Evolutionary conservation across 1,140 invertebrate genomes (phyloP).

Genomic region (Euwallacea fornicatus): DNA sequence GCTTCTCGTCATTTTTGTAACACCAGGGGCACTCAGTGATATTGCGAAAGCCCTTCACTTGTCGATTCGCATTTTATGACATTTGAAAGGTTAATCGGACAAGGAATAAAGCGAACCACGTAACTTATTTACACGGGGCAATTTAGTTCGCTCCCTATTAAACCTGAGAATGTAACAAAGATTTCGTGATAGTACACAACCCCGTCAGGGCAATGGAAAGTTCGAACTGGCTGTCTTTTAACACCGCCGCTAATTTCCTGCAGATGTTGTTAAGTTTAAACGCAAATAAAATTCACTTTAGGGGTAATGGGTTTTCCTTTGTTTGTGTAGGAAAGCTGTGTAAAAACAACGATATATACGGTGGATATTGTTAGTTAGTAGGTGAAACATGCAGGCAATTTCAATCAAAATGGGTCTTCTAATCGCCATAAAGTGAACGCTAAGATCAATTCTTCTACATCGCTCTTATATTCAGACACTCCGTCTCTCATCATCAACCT

Average conservation of each 20-base stretch:
- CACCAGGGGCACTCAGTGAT: neutral
- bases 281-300: slow-evolving; percentile 3
- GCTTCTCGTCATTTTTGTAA: slow-evolving; percentile 7
- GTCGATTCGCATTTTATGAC: no score
- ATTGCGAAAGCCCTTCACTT: neutral
- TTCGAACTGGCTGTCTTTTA: slow-evolving; percentile 1
- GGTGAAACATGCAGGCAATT: no score
- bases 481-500: no score
- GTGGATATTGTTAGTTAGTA: no score
- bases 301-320: no score
- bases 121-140: slow-evolving; percentile 5
- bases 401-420: no score
- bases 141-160: neutral
- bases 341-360: no score
- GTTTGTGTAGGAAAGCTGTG: no score
- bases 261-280: slow-evolving; percentile 2
- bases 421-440: no score
- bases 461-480: no score
- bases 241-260: slow-evolving; percentile 3
- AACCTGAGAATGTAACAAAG: neutral
- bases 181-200: neutral
- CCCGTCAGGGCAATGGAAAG: neutral
- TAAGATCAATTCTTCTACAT: no score
- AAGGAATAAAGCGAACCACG: neutral
- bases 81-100: neutral